Evolutionary conservation across 2,888 invertebrate species (phyloP), one percentile per base, ranked within the genome.

Genomic region (Aspidiotus destructor): DNA sequence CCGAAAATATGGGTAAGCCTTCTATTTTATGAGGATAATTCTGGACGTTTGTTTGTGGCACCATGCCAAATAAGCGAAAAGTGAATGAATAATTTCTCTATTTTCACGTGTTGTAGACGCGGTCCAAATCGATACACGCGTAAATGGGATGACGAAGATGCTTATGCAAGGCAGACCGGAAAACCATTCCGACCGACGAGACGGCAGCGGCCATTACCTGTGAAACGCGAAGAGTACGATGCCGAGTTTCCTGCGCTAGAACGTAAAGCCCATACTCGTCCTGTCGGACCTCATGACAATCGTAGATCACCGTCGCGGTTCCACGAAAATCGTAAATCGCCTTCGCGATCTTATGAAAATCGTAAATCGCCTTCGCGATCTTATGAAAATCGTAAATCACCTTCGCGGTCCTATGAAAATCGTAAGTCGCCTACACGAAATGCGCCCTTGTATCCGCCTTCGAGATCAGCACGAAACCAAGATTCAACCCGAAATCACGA

Each of bases 61-160:
- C 28, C 5, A 1, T 28, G 28, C 28, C 28, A 28, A 28, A 28
- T 28, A 28, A 28, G 28, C 5, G 5, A 28, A 15, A 7, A 54
- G 40, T 57, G 8, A n/a, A 64, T 41, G 6, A 40, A 53, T 55
- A 17, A 13, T 40, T 64, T 1, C 41, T 28, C 10, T 64, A 64
- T 41, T n/a, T 53, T 44, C 44, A 60, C 69, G 71, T 65, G 62
- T 68, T 69, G 63, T 71, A 89, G 89, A 0, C 89, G 93, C 68
- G 92, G 93, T 0, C 93, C 93, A 0, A 92, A 88, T 76, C 93
- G 92, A 77, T 94, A 94, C 77, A 91, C 89, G 0, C 84, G 93
- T 11, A 92, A 90, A 70, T 94, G 93, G 92, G 92, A 93, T 76
- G 93, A 94, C 76, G 92, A 91, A 76, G 89, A 89, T 75, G 93